Evolutionary conservation across 2,797 vertebrate species (phyloP).

Genomic region (Microchirus variegatus): DNA sequence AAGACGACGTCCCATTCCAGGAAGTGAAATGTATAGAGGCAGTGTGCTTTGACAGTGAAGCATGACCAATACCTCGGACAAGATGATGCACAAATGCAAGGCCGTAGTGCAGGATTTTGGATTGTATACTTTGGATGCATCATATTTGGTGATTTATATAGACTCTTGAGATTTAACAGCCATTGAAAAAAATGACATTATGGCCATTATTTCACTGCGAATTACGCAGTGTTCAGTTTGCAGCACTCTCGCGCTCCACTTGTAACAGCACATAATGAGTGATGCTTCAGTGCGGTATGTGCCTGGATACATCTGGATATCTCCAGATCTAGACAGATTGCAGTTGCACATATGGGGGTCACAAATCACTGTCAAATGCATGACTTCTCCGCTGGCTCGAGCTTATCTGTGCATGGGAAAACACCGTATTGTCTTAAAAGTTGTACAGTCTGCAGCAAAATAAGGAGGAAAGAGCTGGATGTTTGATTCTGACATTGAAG

Average conservation of each 20-base stretch:
- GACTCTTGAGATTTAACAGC: not conserved
- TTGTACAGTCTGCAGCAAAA: no score
- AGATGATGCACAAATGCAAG: conserved; percentile 9
- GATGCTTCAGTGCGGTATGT: no score
- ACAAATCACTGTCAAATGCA: conserved; percentile 7
- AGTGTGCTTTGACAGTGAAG: conserved; percentile 36
- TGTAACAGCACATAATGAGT: no score
- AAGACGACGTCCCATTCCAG: conserved; percentile 16
- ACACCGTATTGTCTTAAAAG: not conserved
- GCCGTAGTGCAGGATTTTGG: not conserved
- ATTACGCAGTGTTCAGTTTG: not conserved
- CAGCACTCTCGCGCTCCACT: not conserved
- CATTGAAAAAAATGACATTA: not conserved
- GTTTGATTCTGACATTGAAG: no score
- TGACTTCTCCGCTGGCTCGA: not conserved
- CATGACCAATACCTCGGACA: conserved; percentile 19
- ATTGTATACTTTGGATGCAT: not conserved
- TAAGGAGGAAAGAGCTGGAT: no score
- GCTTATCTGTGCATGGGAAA: not conserved
- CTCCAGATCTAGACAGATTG: no score
- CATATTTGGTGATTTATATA: not conserved
- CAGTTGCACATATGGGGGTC: no score
- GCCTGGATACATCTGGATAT: no score
- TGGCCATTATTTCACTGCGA: not conserved
- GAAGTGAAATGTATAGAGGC: conserved; percentile 20